Conservation (phyloP, 1,140 invertebrate species). For the Fopius arisanus region DNA sequence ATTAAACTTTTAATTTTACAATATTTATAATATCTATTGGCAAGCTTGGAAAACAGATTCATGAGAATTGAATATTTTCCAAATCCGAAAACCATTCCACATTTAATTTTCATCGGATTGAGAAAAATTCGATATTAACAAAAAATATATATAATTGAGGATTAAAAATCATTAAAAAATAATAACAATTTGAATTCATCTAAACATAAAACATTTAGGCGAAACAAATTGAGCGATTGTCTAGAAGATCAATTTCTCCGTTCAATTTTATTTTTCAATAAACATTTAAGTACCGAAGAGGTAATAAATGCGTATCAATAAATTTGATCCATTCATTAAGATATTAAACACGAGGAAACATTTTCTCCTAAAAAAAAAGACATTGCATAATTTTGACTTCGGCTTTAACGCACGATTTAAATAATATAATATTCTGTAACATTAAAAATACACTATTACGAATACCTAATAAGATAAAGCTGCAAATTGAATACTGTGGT, state of each 20-base stretch:
- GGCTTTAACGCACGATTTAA: constrained; percentile 46
- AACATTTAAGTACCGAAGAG: constrained; percentile 33
- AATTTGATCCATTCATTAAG: neutral
- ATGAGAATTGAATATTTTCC: constrained; percentile 46
- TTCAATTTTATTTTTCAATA: constrained; percentile 29
- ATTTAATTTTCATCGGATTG: constrained; percentile 40
- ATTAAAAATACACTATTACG: constrained; percentile 45
- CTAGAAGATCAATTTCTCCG: neutral
- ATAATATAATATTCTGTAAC: constrained; percentile 46
- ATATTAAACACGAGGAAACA: neutral
- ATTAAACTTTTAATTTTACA: constrained; percentile 26
- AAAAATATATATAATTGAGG: constrained; percentile 37
- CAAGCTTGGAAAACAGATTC: constrained; percentile 53
- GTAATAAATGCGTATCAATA: constrained; percentile 16
- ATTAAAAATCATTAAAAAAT: constrained; percentile 13
- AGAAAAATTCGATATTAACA: constrained; percentile 47
- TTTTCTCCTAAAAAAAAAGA: constrained; percentile 29
- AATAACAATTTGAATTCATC: constrained; percentile 59
- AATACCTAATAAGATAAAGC: constrained; percentile 61
- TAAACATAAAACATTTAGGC: constrained; percentile 62
- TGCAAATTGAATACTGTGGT: constrained; percentile 63
- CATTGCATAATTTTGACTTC: constrained; percentile 31
- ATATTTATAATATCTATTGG: constrained; percentile 44
- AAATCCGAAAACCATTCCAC: constrained; percentile 46
- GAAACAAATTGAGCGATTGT: constrained; percentile 56